Base-by-base conservation (phyloP, 2,113 vertebrate species). In the Asarcornis scutulata region DNA sequence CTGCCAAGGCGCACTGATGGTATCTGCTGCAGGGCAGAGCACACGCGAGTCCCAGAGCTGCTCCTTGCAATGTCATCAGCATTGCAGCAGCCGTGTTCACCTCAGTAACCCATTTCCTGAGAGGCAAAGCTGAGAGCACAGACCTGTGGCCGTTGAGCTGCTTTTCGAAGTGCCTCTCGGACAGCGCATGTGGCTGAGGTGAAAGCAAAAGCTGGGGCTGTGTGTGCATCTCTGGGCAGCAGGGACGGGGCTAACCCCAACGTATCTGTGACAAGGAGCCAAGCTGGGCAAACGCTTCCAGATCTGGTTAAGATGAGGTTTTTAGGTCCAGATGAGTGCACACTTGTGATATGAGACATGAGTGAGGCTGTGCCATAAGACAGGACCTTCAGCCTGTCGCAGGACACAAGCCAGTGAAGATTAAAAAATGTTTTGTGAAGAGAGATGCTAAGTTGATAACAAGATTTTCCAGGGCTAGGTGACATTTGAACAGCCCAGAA, bases 401-500 rank as follows among this genome's bases (percentile, higher is more conserved):
- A 48, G 52, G 32, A 60, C 38, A 63, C 42, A 60, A 34, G 20
- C 32, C 42, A 88, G 55, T 8, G 59, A 62, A 78, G 38, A 72
- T 15, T 68, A 67, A 91, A 84, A 74, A 52, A n/a, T 7, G 63
- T 27, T 94, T 67, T 62, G 91, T 77, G 56, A 81, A 46, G 26
- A 84, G 36, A 91, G 34, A 93, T 81, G 66, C 44, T 88, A 69
- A 83, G 79, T 75, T 3, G 5, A 13, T 44, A 72, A 3, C 13
- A 75, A 64, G 52, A 64, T 64, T 95, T 93, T 86, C 42, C 71
- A 81, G 60, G 32, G 23, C 81, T 56, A 79, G 69, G 5, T 89
- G 91, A 84, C 79, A 94, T 76, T 7, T 73, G 69, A 93, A 58
- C 66, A 76, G 66, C 48, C 32, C 44, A 79, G 73, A 82, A 86